These are phyloP conservation scores for Dinocampus coccinellae DNA, from an alignment of 2,888 invertebrate genomes.

Conservation along the genomic window DNA sequence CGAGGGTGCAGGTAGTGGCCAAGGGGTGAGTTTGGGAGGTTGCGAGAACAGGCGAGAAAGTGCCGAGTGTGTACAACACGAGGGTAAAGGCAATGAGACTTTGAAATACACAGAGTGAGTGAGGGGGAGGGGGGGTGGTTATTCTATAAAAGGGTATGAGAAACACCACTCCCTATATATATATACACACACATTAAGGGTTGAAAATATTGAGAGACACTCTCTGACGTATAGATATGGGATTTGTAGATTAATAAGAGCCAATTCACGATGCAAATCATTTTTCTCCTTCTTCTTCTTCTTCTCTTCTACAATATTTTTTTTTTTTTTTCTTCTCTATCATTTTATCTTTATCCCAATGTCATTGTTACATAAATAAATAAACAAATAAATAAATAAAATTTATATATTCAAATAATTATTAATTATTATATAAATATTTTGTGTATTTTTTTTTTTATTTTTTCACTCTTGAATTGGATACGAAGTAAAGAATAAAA, in stretches of 20 bases:
- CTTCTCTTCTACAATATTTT: too few relatives aligned
- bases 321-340: too few relatives aligned
- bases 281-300: too few relatives aligned
- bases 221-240: constrained; percentile 53
- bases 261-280: constrained; percentile 59
- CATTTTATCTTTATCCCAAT: constrained; percentile 39
- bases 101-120: too few relatives aligned
- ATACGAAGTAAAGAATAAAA: too few relatives aligned
- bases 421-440: background rate
- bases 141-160: constrained; percentile 13
- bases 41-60: background rate
- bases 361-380: constrained; percentile 63
- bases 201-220: too few relatives aligned
- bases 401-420: background rate
- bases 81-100: too few relatives aligned
- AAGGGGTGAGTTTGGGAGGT: background rate
- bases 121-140: constrained; percentile 15
- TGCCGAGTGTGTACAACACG: constrained; percentile 1
- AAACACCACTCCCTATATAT: background rate
- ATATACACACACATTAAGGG: background rate
- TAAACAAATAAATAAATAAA: constrained; percentile 37
- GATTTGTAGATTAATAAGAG: constrained; percentile 68
- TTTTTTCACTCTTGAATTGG: too few relatives aligned
- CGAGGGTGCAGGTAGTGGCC: background rate
- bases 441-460: too few relatives aligned